phyloP scores from a whole-genome alignment of 1,140 invertebrate species.

The Drosophila navojoa region DNA sequence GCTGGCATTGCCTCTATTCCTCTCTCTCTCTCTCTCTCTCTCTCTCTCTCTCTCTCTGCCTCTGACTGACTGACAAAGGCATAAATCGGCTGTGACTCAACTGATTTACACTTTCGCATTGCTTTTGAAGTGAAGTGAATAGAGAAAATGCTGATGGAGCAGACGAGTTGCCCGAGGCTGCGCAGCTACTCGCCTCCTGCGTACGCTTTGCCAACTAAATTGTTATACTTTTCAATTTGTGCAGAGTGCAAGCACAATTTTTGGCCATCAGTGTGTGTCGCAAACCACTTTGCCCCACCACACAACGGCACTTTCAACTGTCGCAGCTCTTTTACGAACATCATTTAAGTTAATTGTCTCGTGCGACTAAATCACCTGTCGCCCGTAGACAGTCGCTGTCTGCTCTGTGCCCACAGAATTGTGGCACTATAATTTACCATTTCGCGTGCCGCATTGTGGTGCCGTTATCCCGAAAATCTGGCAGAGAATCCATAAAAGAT shows the following conservation, averaged over 20 bases:
- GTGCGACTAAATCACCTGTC: slow-evolving; percentile 7
- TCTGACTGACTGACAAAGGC: slow-evolving; percentile 60
- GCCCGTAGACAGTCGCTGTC: neutral
- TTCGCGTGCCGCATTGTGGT: slow-evolving; percentile 28
- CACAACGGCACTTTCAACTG: slow-evolving; percentile 51
- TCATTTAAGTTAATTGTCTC: slow-evolving; percentile 79
- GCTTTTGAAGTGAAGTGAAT: slow-evolving; percentile 37
- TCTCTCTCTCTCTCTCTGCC: neutral
- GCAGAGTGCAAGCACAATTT: slow-evolving; percentile 34
- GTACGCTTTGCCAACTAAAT: slow-evolving; percentile 30
- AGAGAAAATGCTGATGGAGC: neutral
- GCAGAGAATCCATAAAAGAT: slow-evolving; percentile 1
- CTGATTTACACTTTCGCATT: slow-evolving; percentile 65
- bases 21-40: neutral
- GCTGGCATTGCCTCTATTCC: neutral
- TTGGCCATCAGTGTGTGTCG: neutral
- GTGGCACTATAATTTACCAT: slow-evolving; percentile 39
- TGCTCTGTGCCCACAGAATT: slow-evolving; percentile 17
- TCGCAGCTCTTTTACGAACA: slow-evolving; percentile 71
- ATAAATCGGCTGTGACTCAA: slow-evolving; percentile 71
- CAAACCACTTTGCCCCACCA: slow-evolving; percentile 69
- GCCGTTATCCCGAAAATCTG: slow-evolving; percentile 5
- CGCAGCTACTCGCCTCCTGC: neutral
- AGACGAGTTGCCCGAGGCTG: neutral
- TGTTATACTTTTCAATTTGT: slow-evolving; percentile 78